These are phyloP conservation scores for Chiridota heheva DNA, from an alignment of 35 echinoderm and acorn worm genomes.

Conservation along the genomic window DNA sequence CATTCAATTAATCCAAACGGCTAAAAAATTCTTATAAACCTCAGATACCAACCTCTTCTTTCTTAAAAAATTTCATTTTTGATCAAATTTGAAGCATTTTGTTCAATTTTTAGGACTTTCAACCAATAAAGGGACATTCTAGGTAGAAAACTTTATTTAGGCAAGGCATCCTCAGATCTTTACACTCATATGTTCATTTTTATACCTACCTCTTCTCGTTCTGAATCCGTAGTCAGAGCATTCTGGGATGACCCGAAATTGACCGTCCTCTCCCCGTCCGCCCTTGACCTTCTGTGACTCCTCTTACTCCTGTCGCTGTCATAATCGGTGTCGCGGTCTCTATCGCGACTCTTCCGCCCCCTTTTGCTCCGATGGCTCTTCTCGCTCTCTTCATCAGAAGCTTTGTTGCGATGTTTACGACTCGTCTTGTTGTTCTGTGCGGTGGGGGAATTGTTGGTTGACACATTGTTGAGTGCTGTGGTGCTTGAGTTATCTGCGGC, in stretches of 20 bases:
- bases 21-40: too few species aligned
- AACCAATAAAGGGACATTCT: too few species aligned
- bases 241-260: conserved; percentile 59
- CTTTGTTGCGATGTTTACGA: conserved; percentile 55
- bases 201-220: conserved; percentile 87
- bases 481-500: conserved; percentile 9
- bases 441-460: conserved; percentile 7
- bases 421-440: conserved; percentile 10
- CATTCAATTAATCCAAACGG: too few species aligned
- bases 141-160: too few species aligned
- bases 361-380: conserved; percentile 62
- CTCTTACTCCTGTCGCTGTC: conserved; percentile 62
- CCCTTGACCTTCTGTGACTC: conserved; percentile 55
- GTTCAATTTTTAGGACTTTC: too few species aligned
- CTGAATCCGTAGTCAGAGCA: conserved; percentile 75
- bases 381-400: conserved; percentile 83
- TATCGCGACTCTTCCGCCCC: conserved; percentile 45
- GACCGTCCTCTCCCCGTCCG: conserved; percentile 44
- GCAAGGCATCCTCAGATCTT: too few species aligned
- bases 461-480: neutral
- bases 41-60: too few species aligned
- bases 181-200: too few species aligned
- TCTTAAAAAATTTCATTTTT: too few species aligned
- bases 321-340: conserved; percentile 62
- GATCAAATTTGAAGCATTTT: too few species aligned